phyloP scores from a whole-genome alignment of 2,888 invertebrate species.

The Zelleria hepariella region DNA sequence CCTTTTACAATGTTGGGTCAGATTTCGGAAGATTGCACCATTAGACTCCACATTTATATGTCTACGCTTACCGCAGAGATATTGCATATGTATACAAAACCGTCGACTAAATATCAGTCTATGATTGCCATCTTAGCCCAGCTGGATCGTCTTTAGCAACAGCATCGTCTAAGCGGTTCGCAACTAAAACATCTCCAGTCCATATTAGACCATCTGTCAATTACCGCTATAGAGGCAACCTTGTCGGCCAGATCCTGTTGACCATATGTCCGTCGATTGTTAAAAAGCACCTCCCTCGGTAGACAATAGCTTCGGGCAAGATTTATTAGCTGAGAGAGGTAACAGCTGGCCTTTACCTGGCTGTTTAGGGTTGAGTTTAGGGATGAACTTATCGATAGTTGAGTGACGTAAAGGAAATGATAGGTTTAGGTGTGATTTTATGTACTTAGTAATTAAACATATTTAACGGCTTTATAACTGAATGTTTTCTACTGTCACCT shows the following conservation, averaged over 20 bases:
- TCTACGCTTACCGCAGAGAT: too few relatives aligned
- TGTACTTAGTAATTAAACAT: background rate
- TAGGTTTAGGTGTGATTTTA: background rate
- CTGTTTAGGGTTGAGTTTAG: slow-evolving; percentile 18
- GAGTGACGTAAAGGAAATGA: slow-evolving; percentile 9
- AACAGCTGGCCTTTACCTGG: slow-evolving; percentile 52
- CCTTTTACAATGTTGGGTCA: too few relatives aligned
- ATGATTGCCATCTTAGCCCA: too few relatives aligned
- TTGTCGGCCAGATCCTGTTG: slow-evolving; percentile 3
- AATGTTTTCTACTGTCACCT: too few relatives aligned
- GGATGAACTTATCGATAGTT: background rate
- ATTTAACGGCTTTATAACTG: too few relatives aligned
- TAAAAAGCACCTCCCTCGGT: slow-evolving; percentile 37
- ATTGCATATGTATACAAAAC: too few relatives aligned
- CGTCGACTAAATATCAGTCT: too few relatives aligned
- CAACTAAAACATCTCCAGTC: background rate
- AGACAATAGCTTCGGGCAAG: slow-evolving; percentile 48
- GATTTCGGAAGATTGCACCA: too few relatives aligned
- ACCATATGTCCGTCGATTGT: slow-evolving; percentile 55
- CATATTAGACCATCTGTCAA: background rate
- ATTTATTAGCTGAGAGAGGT: slow-evolving; percentile 39
- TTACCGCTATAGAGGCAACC: background rate
- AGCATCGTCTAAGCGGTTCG: too few relatives aligned
- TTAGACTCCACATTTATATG: too few relatives aligned
- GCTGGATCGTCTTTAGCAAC: too few relatives aligned